Evolutionary conservation across 2,888 invertebrate species (phyloP).

Genomic region (Stenurella melanura): DNA sequence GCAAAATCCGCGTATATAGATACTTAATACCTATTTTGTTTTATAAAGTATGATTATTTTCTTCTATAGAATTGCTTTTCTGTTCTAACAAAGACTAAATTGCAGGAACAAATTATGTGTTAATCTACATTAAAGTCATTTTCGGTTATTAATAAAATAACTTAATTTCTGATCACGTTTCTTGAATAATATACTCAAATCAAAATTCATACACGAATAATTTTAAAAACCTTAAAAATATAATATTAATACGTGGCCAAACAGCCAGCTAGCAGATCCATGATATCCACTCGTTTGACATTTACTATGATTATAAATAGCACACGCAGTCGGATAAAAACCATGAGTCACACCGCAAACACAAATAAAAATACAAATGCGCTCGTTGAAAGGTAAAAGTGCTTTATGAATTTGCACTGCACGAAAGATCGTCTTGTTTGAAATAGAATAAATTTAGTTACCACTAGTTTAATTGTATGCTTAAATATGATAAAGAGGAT

Average conservation of each 20-base stretch:
- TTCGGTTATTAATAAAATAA: too few relatives aligned
- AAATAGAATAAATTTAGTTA: conserved; percentile 6
- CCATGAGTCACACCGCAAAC: conserved; percentile 62
- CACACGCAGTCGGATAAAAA: conserved; percentile 63
- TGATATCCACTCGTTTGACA: conserved; percentile 74
- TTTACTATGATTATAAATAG: conserved; percentile 73
- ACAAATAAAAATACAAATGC: conserved; percentile 46
- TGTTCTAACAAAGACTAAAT: too few relatives aligned
- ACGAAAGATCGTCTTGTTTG: conserved; percentile 11
- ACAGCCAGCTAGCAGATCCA: conserved; percentile 2
- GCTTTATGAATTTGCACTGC: conserved; percentile 24
- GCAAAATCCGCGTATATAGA: too few relatives aligned
- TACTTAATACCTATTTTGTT: too few relatives aligned
- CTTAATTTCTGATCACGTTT: too few relatives aligned
- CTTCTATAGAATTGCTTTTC: too few relatives aligned
- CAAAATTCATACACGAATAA: neutral
- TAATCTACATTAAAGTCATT: too few relatives aligned
- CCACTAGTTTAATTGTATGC: neutral
- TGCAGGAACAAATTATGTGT: too few relatives aligned
- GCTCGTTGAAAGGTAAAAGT: conserved; percentile 40
- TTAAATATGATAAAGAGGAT: neutral
- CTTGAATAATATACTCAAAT: too few relatives aligned
- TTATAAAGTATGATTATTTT: too few relatives aligned
- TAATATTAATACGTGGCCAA: neutral
- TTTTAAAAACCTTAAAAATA: conserved; percentile 11